Conservation (phyloP, 2,113 vertebrate species). For the Patagioenas fasciata region DNA sequence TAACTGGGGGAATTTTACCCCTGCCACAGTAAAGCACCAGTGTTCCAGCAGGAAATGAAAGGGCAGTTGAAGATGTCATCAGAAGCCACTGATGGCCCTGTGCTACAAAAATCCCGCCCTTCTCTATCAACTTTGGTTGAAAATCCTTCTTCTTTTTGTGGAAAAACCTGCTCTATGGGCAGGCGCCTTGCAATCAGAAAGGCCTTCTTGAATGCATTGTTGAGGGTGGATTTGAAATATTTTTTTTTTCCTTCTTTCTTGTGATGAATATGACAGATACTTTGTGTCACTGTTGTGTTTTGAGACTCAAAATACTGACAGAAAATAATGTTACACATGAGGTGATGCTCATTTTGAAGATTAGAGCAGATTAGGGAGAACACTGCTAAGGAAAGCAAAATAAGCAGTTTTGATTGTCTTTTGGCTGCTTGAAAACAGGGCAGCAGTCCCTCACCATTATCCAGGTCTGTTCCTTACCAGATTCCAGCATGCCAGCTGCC, state of each 20-base stretch:
- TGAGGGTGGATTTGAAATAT: neutral
- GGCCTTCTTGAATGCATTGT: neutral
- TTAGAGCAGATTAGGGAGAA: neutral
- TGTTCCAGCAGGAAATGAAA: neutral
- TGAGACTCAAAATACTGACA: neutral
- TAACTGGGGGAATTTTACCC: neutral
- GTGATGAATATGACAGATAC: neutral
- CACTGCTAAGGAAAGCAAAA: neutral
- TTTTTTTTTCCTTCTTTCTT: neutral
- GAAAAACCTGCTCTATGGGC: neutral
- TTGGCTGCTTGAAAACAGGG: neutral
- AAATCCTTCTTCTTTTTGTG: neutral
- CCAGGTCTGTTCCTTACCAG: neutral
- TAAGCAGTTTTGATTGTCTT: neutral
- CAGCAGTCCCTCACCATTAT: rapidly evolving
- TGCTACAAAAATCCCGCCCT: neutral
- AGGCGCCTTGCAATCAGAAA: neutral
- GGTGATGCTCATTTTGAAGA: neutral
- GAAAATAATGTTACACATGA: neutral
- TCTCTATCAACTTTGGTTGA: neutral
- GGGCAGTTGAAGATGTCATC: neutral
- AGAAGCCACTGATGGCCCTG: neutral
- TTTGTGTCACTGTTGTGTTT: neutral
- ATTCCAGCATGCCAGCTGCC: neutral
- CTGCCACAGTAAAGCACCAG: neutral